phyloP scores from a whole-genome alignment of 2,797 vertebrate genomes.

The Halcyon badia region DNA sequence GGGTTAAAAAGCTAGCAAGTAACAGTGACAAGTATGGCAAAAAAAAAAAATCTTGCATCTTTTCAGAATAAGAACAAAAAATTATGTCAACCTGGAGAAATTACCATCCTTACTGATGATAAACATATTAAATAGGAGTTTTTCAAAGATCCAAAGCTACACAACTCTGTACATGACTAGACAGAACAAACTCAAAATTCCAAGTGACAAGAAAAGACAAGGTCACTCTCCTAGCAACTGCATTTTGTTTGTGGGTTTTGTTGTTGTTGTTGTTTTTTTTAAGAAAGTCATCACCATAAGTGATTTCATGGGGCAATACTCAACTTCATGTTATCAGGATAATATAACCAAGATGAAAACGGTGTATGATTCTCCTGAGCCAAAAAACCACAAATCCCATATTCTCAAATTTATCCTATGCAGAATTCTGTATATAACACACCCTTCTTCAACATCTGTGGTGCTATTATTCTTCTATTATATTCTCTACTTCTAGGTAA shows the following conservation, averaged over 20 bases:
- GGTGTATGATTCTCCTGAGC: neutral
- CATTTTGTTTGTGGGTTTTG: rapidly evolving
- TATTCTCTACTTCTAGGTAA: neutral
- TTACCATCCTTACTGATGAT: neutral
- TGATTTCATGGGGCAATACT: neutral
- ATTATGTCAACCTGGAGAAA: neutral
- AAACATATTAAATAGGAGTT: neutral
- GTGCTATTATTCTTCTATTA: neutral
- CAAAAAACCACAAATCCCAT: neutral
- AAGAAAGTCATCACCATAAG: neutral
- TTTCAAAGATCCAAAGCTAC: neutral
- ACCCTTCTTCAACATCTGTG: neutral
- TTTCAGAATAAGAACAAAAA: neutral
- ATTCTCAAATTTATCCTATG: neutral
- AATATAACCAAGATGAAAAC: neutral
- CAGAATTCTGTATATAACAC: neutral
- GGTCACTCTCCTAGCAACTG: neutral
- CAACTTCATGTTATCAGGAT: neutral
- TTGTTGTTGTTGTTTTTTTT: neutral
- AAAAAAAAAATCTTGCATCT: neutral
- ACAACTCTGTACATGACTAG: neutral
- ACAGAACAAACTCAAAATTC: neutral
- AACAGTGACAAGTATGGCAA: neutral
- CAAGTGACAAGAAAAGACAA: neutral
- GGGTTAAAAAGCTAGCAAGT: neutral